Evolutionary conservation across 2,888 invertebrate species (phyloP).

Genomic region (Junonia oenone): DNA sequence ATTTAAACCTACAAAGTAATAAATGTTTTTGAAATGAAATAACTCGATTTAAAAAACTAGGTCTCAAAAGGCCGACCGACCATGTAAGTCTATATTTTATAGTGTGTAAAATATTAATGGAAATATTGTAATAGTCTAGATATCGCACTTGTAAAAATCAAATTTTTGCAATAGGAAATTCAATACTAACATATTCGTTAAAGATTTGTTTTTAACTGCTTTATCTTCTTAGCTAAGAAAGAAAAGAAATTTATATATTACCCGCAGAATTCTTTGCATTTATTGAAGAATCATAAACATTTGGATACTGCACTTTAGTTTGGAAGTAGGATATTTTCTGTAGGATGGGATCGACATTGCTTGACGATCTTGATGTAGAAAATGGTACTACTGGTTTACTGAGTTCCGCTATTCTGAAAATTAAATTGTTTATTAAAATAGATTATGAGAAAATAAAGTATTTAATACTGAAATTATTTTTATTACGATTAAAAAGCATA

Average conservation of each 20-base stretch:
- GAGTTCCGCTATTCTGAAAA: conserved; percentile 60
- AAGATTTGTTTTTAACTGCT: too few species aligned
- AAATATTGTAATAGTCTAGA: too few species aligned
- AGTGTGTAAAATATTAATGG: too few species aligned
- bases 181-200: too few species aligned
- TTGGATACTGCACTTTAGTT: conserved; percentile 84
- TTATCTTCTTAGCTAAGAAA: too few species aligned
- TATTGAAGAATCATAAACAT: conserved; percentile 91
- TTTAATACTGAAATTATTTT: not conserved
- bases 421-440: not conserved
- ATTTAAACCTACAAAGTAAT: too few species aligned
- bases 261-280: conserved; percentile 83
- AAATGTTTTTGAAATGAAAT: too few species aligned
- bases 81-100: too few species aligned
- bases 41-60: too few species aligned
- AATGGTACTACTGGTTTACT: conserved; percentile 72
- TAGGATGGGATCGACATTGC: conserved; percentile 52
- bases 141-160: too few species aligned
- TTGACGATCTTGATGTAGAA: conserved; percentile 59
- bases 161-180: too few species aligned
- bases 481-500: not conserved
- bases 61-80: too few species aligned
- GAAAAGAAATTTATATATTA: conserved; percentile 43
- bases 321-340: conserved; percentile 68
- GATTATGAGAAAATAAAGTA: not conserved